Evolutionary conservation across 2,888 invertebrate species (phyloP).

Genomic region (Drosophila falleni): DNA sequence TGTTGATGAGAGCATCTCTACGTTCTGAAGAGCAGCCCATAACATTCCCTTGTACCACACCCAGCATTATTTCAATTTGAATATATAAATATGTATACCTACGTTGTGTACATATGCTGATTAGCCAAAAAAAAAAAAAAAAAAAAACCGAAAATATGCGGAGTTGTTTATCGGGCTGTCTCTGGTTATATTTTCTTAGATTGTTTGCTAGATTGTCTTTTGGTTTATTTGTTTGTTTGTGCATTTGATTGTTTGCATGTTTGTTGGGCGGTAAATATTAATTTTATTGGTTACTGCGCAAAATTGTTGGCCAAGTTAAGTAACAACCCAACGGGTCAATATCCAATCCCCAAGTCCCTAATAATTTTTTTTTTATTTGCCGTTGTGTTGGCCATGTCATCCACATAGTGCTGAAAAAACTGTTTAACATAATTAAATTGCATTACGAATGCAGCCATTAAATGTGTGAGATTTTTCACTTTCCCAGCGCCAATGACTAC

Average conservation of each 20-base stretch:
- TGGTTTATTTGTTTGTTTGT: constrained; percentile 19
- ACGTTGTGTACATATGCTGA: constrained; percentile 43
- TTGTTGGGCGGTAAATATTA: constrained; percentile 23
- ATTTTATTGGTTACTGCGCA: constrained; percentile 38
- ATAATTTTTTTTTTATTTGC: neutral
- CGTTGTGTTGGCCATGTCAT: constrained; percentile 22
- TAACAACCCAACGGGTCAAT: constrained; percentile 1
- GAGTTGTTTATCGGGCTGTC: constrained; percentile 8
- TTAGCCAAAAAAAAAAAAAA: constrained; percentile 23
- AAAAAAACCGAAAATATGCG: constrained; percentile 16
- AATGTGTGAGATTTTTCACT: constrained; percentile 61
- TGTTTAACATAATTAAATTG: constrained; percentile 43
- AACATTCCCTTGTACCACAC: constrained; percentile 25
- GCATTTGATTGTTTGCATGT: constrained; percentile 19
- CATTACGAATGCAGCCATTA: constrained; percentile 37
- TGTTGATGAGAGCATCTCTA: neutral
- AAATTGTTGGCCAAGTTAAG: constrained; percentile 29
- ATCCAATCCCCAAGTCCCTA: neutral
- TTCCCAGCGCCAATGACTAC: constrained; percentile 54
- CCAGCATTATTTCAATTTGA: constrained; percentile 35
- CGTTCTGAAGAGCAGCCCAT: constrained; percentile 26
- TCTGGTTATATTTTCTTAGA: constrained; percentile 3
- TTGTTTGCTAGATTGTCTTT: constrained; percentile 32
- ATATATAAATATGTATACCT: constrained; percentile 27
- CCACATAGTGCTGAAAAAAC: constrained; percentile 28